Evolutionary conservation across 1,140 invertebrate species (phyloP).

Genomic region (Mycetomoellerius zeteki): DNA sequence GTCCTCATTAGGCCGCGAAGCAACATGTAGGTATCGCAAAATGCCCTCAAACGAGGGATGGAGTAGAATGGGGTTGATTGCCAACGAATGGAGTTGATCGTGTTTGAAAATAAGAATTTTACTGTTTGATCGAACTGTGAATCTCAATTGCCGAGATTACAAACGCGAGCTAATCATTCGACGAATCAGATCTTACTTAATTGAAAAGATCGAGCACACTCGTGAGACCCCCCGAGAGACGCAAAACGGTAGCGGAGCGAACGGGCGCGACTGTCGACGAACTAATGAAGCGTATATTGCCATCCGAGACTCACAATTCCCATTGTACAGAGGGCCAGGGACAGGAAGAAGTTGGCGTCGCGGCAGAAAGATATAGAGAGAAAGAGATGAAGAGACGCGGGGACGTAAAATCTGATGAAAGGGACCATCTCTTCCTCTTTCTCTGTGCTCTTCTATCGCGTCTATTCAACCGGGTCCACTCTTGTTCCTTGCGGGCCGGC

Average conservation of each 20-base stretch:
- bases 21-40: not conserved
- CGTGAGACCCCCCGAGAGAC: not conserved
- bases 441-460: slow-evolving; percentile 50
- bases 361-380: slow-evolving; percentile 4
- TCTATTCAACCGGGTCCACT: slow-evolving; percentile 64
- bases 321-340: slow-evolving; percentile 63
- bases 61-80: slow-evolving; percentile 18
- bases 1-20: not conserved
- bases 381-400: slow-evolving; percentile 15
- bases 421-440: slow-evolving; percentile 38
- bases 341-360: slow-evolving; percentile 47
- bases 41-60: not conserved
- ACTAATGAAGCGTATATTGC: slow-evolving; percentile 77
- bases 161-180: slow-evolving; percentile 68
- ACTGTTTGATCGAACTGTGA: slow-evolving; percentile 5
- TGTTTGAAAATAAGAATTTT: slow-evolving; percentile 5
- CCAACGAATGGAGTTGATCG: slow-evolving; percentile 1
- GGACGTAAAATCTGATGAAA: slow-evolving; percentile 66
- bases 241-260: not conserved
- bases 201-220: slow-evolving; percentile 59
- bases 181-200: slow-evolving; percentile 67
- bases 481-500: slow-evolving; percentile 52
- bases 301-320: slow-evolving; percentile 68
- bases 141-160: slow-evolving; percentile 65
- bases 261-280: not conserved